Conservation (phyloP, 2,888 invertebrate species). For the Ichneumon xanthorius region DNA sequence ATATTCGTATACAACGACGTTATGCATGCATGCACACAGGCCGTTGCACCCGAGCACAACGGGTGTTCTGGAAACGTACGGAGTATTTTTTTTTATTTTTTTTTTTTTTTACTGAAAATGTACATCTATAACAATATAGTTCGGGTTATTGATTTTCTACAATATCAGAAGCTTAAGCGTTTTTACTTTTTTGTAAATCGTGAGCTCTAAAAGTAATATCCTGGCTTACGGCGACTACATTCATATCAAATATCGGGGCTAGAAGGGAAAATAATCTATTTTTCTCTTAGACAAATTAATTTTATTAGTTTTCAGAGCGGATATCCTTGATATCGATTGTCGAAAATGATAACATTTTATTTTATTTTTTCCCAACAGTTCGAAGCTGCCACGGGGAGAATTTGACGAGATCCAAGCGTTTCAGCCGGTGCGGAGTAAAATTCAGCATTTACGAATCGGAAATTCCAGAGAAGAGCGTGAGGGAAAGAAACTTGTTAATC, state of each 20-base stretch:
- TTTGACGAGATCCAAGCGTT: background rate
- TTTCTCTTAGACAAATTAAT: background rate
- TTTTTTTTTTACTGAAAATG: background rate
- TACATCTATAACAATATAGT: background rate
- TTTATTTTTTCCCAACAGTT: background rate
- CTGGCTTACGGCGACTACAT: background rate
- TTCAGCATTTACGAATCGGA: background rate
- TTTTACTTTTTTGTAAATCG: background rate
- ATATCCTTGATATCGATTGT: background rate
- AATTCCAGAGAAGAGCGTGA: background rate
- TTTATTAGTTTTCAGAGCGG: too few relatives aligned
- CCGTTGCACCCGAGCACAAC: conserved; percentile 48
- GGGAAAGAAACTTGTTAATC: background rate
- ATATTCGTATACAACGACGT: conserved; percentile 62
- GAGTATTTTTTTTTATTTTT: background rate
- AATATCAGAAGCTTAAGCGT: too few relatives aligned
- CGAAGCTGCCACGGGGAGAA: background rate
- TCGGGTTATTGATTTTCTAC: too few relatives aligned
- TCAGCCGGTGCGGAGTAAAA: background rate
- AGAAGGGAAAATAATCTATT: background rate
- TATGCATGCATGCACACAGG: conserved; percentile 50
- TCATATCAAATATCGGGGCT: background rate
- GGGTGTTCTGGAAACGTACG: background rate
- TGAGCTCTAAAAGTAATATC: background rate
- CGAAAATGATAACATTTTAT: background rate